Conservation (phyloP, 2,888 invertebrate genomes). For the Muschampia plurimacula region DNA sequence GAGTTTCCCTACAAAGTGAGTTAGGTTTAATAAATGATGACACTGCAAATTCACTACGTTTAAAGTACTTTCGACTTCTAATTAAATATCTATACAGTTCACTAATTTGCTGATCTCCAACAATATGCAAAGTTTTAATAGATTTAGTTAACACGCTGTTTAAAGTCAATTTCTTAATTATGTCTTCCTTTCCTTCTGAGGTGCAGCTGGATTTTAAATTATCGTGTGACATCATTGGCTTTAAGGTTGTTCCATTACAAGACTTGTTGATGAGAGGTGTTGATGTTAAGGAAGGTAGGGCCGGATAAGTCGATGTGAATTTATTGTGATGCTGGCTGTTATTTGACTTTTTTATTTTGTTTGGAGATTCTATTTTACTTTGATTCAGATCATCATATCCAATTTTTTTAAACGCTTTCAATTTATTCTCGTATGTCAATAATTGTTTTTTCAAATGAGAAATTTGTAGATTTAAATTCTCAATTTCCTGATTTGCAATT, state of each 20-base stretch:
- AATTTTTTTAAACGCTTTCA: slow-evolving; percentile 33
- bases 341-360: neutral
- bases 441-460: slow-evolving; percentile 8
- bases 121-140: neutral
- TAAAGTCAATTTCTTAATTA: too few species aligned
- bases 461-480: neutral
- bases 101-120: neutral
- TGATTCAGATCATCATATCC: slow-evolving; percentile 6
- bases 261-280: neutral
- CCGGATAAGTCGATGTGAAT: neutral
- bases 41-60: neutral
- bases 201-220: neutral
- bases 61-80: slow-evolving; percentile 41
- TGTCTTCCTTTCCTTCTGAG: neutral
- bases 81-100: neutral
- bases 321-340: too few species aligned
- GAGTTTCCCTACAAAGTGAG: too few species aligned
- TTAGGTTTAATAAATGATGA: too few species aligned
- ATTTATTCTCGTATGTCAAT: slow-evolving; percentile 22
- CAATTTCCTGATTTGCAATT: neutral
- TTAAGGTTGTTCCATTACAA: neutral
- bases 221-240: neutral
- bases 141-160: neutral
- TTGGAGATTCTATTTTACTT: neutral
- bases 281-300: neutral